Conservation (phyloP, 2,113 vertebrate genomes). For the Bubo scandiacus region DNA sequence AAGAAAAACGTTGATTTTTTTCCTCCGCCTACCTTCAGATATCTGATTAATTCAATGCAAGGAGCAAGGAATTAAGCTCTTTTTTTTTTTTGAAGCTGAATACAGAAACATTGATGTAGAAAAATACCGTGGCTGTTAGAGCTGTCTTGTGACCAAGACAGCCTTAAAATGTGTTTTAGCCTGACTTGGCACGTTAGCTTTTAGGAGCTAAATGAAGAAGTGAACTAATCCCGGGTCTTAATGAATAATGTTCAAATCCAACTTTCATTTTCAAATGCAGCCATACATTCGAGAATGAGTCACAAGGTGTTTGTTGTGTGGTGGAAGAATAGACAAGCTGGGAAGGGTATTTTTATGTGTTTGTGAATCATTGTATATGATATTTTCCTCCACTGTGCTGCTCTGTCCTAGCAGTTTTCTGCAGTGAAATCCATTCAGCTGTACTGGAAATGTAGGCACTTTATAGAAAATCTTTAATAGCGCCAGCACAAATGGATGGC, state of each 20-base stretch:
- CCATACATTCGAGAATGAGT: neutral
- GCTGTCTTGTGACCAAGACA: neutral
- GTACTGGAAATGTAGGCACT: conserved; percentile 73
- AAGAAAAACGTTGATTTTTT: neutral
- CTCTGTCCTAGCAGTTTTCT: conserved; percentile 68
- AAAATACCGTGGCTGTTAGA: neutral
- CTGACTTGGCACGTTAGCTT: neutral
- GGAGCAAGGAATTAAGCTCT: neutral
- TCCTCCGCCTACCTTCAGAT: neutral
- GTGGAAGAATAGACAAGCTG: conserved; percentile 47
- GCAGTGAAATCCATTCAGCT: conserved; percentile 78
- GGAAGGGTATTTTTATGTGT: conserved; percentile 63
- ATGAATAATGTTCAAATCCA: conserved; percentile 1
- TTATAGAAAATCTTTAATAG: conserved; percentile 82
- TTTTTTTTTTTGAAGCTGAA: neutral
- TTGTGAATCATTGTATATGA: conserved; percentile 76
- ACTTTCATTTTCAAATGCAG: neutral
- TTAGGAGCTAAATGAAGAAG: neutral
- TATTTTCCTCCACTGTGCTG: conserved; percentile 74
- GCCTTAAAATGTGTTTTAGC: neutral
- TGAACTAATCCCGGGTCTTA: neutral
- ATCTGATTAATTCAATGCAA: neutral
- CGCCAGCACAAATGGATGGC: conserved; percentile 73
- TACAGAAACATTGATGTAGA: neutral
- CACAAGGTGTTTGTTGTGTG: conserved; percentile 32